phyloP scores from a whole-genome alignment of 2,113 vertebrate genomes.

The Bostrychus sinensis region DNA sequence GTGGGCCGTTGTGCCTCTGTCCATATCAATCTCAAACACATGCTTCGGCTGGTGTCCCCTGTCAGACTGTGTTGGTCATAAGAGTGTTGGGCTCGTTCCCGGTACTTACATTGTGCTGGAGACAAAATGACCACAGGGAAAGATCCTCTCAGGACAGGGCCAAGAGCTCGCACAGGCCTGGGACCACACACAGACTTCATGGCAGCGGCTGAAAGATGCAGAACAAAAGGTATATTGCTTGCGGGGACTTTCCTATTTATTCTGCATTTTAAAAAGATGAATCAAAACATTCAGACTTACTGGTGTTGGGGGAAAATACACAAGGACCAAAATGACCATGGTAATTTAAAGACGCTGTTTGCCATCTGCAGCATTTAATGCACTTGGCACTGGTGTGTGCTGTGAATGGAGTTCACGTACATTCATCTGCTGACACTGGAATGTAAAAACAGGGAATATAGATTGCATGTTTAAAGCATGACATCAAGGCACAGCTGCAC shows the following conservation, averaged over 20 bases:
- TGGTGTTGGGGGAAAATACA: conserved; percentile 30
- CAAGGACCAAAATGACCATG: conserved; percentile 19
- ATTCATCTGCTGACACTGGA: conserved; percentile 25
- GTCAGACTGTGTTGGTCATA: conserved; percentile 55
- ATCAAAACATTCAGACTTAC: conserved; percentile 7
- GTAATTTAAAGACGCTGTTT: conserved; percentile 47
- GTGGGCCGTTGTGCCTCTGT: conserved; percentile 13
- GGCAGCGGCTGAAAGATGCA: conserved; percentile 20
- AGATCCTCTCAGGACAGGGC: conserved; percentile 48
- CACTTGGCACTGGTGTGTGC: conserved; percentile 12
- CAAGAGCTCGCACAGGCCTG: conserved; percentile 49
- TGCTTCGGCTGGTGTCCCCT: conserved; percentile 53
- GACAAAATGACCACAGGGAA: conserved; percentile 68
- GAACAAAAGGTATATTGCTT: conserved; percentile 35
- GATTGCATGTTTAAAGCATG: conserved; percentile 55
- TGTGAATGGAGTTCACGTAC: conserved; percentile 26
- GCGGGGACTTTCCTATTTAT: conserved; percentile 25
- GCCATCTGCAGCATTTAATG: conserved; percentile 50
- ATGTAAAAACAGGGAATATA: conserved; percentile 21
- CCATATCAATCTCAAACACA: conserved; percentile 45
- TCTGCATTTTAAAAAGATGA: conserved; percentile 16
- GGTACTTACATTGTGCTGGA: conserved; percentile 57
- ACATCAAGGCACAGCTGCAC: conserved; percentile 62
- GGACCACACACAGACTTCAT: conserved; percentile 52
- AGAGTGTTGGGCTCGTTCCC: conserved; percentile 68